These are phyloP conservation scores for Epiblema foenella DNA, from an alignment of 2,888 invertebrate species.

Conservation along the genomic window DNA sequence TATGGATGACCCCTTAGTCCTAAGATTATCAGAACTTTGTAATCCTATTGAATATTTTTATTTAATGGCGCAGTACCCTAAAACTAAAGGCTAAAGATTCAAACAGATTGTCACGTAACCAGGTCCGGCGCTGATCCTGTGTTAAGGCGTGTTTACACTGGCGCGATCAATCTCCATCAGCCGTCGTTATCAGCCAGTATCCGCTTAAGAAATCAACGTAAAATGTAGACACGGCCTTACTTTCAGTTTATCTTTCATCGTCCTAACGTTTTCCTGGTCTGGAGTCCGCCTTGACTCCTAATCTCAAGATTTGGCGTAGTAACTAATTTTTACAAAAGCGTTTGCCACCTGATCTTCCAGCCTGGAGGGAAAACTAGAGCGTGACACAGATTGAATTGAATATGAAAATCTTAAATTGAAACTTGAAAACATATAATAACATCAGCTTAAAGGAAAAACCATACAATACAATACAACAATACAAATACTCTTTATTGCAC, in stretches of 20 bases:
- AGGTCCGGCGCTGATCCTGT: slow-evolving; percentile 60
- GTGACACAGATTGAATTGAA: too few relatives aligned
- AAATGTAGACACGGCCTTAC: slow-evolving; percentile 56
- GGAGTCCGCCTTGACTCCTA: too few relatives aligned
- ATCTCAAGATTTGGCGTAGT: too few relatives aligned
- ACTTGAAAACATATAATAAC: background rate
- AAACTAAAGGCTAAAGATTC: slow-evolving; percentile 38
- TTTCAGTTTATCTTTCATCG: slow-evolving; percentile 10
- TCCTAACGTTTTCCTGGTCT: too few relatives aligned
- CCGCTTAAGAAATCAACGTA: slow-evolving; percentile 57
- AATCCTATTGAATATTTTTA: background rate
- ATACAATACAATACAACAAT: too few relatives aligned
- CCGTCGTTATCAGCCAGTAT: slow-evolving; percentile 73
- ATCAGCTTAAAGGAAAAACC: too few relatives aligned
- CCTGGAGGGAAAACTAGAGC: too few relatives aligned
- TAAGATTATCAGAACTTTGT: background rate
- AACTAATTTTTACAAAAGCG: too few relatives aligned
- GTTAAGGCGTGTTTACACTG: slow-evolving; percentile 75
- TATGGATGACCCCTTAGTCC: too few relatives aligned
- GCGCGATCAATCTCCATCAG: slow-evolving; percentile 80
- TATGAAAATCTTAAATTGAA: background rate
- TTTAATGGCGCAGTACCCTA: slow-evolving; percentile 4
- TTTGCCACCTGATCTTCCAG: too few relatives aligned
- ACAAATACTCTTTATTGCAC: too few relatives aligned
- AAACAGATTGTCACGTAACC: slow-evolving; percentile 59